Percentiles rank a stretch among this genome's conserved stretches.
Evolutionary conservation across 2,888 invertebrate species (phyloP).

Genomic region (Archaeoteleia sp.): DNA sequence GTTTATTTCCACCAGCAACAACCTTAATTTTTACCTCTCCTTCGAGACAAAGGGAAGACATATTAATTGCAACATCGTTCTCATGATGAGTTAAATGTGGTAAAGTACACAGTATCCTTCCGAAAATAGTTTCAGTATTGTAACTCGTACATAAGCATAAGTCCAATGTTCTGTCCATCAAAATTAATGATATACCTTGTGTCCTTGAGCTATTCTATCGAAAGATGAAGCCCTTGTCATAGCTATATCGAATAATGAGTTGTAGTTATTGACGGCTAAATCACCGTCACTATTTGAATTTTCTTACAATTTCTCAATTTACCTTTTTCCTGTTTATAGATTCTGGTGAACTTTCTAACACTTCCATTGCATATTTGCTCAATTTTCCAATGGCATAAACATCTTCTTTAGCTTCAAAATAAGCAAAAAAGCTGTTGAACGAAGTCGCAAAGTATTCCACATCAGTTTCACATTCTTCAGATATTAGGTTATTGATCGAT

Average conservation of each 20-base stretch:
- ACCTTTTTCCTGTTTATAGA: constrained; percentile 75
- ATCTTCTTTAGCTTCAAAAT: constrained; percentile 80
- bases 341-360: constrained; percentile 60
- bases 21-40: constrained; percentile 61
- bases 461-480: constrained; percentile 58
- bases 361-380: constrained; percentile 77
- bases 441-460: constrained; percentile 65
- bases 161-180: constrained; percentile 82
- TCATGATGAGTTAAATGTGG: constrained; percentile 80
- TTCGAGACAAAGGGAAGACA: constrained; percentile 78
- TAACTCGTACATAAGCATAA: constrained; percentile 79
- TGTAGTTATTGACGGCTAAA: constrained; percentile 6
- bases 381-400: constrained; percentile 80
- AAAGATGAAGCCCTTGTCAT: too few species aligned
- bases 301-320: constrained; percentile 75
- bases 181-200: constrained; percentile 76
- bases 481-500: constrained; percentile 72
- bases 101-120: constrained; percentile 78
- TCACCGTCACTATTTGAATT: neutral
- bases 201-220: constrained; percentile 54
- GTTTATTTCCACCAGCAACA: constrained; percentile 65
- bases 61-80: constrained; percentile 80
- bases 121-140: constrained; percentile 79
- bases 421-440: constrained; percentile 72
- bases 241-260: constrained; percentile 4